Percentiles rank a stretch among this genome's conserved stretches.
Evolutionary conservation across 2,888 invertebrate species (phyloP).

Genomic region (Caenorhabditis angaria): DNA sequence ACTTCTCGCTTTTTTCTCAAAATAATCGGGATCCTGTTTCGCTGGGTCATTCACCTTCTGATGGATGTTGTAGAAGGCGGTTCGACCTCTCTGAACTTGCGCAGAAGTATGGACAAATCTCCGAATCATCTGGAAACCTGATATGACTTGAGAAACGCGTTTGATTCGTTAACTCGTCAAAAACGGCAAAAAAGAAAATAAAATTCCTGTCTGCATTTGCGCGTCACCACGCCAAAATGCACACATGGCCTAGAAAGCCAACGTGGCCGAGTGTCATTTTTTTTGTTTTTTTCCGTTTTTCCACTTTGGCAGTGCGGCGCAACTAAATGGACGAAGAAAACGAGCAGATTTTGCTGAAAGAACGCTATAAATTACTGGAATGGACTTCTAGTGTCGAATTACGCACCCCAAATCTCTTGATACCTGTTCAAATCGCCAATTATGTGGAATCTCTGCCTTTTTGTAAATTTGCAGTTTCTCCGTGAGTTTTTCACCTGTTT

Average conservation of each 20-base stretch:
- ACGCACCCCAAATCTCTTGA: slow-evolving; percentile 52
- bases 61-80: slow-evolving; percentile 64
- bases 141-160: too few relatives aligned
- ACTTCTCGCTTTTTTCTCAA: slow-evolving; percentile 65
- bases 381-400: slow-evolving; percentile 55
- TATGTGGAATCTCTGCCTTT: slow-evolving; percentile 54
- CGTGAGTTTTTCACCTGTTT: slow-evolving; percentile 49
- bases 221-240: background rate
- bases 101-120: slow-evolving; percentile 29
- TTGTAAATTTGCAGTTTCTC: slow-evolving; percentile 55
- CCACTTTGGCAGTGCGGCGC: too few relatives aligned
- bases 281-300: background rate
- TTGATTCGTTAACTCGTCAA: too few relatives aligned
- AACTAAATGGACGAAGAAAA: slow-evolving; percentile 19
- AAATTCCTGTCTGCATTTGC: background rate
- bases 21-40: slow-evolving; percentile 67
- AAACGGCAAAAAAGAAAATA: background rate
- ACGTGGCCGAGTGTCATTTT: background rate
- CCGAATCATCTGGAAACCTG: slow-evolving; percentile 4
- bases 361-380: slow-evolving; percentile 42
- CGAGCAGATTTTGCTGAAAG: slow-evolving; percentile 32
- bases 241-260: background rate
- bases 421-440: slow-evolving; percentile 56
- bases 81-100: slow-evolving; percentile 37
- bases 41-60: slow-evolving; percentile 69